These are phyloP conservation scores for Ceratosolen solmsi DNA, from an alignment of 1,140 invertebrate species.

Conservation along the genomic window DNA sequence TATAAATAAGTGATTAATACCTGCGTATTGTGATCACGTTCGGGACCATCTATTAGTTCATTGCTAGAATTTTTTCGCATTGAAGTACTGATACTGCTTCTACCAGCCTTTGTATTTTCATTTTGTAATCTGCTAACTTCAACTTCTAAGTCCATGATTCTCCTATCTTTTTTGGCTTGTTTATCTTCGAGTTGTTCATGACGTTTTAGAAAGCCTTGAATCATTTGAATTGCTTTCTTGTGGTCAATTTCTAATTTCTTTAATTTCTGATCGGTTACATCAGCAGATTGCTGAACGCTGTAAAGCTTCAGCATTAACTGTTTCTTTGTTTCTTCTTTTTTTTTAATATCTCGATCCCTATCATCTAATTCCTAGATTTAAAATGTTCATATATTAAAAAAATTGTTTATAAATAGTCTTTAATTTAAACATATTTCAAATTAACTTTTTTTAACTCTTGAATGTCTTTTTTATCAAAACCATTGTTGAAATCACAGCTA, in stretches of 20 bases:
- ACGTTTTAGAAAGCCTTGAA: constrained; percentile 68
- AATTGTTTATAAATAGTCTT: background rate
- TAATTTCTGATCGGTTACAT: constrained; percentile 59
- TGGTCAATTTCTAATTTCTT: constrained; percentile 64
- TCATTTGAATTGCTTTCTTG: constrained; percentile 65
- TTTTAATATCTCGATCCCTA: constrained; percentile 60
- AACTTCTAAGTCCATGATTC: constrained; percentile 58
- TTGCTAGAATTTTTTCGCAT: constrained; percentile 56
- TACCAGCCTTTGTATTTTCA: constrained; percentile 47
- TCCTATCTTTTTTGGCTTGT: constrained; percentile 64
- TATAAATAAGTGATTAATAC: constrained; percentile 58
- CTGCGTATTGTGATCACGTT: constrained; percentile 65
- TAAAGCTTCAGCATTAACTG: constrained; percentile 65
- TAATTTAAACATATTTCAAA: background rate
- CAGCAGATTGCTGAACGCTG: constrained; percentile 59
- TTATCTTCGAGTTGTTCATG: constrained; percentile 61
- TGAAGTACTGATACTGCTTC: constrained; percentile 46
- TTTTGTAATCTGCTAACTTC: constrained; percentile 63
- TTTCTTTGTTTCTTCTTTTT: constrained; percentile 63
- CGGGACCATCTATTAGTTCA: constrained; percentile 59
- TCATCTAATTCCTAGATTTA: constrained; percentile 64
- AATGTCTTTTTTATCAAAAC: constrained; percentile 12
- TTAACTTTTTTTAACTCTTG: constrained; percentile 41
- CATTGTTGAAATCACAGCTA: background rate
- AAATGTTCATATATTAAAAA: constrained; percentile 31